A percentile compares a stretch with the other conserved stretches of the same genome.
Evolutionary conservation across 2,888 invertebrate genomes (phyloP).

Genomic region (Tortrix viridana): DNA sequence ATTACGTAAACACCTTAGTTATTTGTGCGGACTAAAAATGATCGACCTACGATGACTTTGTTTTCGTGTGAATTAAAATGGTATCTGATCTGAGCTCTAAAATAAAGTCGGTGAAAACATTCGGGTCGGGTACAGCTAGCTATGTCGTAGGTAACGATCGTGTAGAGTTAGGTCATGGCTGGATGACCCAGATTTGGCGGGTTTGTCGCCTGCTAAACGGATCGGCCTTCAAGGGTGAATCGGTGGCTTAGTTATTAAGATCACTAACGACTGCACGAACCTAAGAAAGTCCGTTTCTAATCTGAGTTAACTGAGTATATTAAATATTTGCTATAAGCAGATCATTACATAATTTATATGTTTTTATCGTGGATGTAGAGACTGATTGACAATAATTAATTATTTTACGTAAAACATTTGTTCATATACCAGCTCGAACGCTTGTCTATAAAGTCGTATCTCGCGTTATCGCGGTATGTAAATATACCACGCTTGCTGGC

Average conservation of each 20-base stretch:
- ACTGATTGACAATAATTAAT: too few relatives aligned
- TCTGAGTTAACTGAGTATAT: too few relatives aligned
- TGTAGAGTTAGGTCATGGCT: conserved; percentile 51
- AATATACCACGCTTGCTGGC: conserved; percentile 25
- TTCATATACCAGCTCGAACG: too few relatives aligned
- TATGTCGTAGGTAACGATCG: conserved; percentile 26
- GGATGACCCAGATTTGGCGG: conserved; percentile 48
- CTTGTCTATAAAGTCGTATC: conserved; percentile 6
- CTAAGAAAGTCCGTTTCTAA: neutral
- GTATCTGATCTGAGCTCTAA: neutral
- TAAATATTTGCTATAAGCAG: too few relatives aligned
- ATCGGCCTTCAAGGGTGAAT: conserved; percentile 49
- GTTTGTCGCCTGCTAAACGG: conserved; percentile 51
- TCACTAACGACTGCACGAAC: neutral
- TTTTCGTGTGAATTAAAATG: conserved; percentile 10
- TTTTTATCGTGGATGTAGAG: too few relatives aligned
- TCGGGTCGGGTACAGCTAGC: neutral
- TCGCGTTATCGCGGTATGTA: conserved; percentile 18
- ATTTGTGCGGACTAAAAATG: conserved; percentile 15
- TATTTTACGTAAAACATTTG: too few relatives aligned
- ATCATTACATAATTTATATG: too few relatives aligned
- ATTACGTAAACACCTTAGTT: neutral
- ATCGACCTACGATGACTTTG: conserved; percentile 35
- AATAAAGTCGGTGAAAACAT: conserved; percentile 3
- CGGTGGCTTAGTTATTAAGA: neutral